Evolutionary conservation across 2,113 vertebrate genomes (phyloP), one percentile per base, ranked within the genome.

Genomic region (Zosterops hypoxanthus): DNA sequence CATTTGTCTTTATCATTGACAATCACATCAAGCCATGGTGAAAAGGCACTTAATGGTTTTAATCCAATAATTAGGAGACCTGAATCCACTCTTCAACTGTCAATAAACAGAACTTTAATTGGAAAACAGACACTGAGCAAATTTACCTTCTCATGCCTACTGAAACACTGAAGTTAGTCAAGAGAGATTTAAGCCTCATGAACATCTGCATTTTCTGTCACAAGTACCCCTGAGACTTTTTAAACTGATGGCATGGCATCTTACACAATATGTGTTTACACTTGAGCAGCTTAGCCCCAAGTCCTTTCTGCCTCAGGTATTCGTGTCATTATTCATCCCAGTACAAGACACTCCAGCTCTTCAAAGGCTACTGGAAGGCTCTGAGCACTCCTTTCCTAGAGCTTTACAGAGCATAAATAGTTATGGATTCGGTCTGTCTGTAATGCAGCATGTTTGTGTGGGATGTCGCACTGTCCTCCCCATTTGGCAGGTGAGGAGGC

Each of bases 401-500:
- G 46, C 11, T 82, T 61, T 47, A n/a, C 11, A 90, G 75, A 82
- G 53, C 55, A 66, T 71, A 81, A 88, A 70, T 33, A 55, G 41
- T 70, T 4, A 4, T 44, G 42, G 88, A 73, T 86, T 81, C 70
- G 82, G 66, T 42, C 91, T 93, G 44, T 26, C 69, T 94, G 49
- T 60, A 71, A 78, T 23, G 31, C 5, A 69, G 41, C 0, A 0
- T 64, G 53, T 81, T 84, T 94, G 91, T 55, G 94, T 94, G 90
- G 90, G 93, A 94, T 46, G 84, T 73, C 80, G 75, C 59, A 59
- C 84, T 92, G 93, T 91, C 91, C 94, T 95, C 84, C 81, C 34
- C 47, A 55, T 82, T 95, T 95, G 82, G 93, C 75, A 95, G 95
- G 94, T 95, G 90, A 95, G 68, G 55, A 96, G 82, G 87, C 93